Conservation (phyloP, 2,888 invertebrate genomes). For the Philonicus albiceps region DNA sequence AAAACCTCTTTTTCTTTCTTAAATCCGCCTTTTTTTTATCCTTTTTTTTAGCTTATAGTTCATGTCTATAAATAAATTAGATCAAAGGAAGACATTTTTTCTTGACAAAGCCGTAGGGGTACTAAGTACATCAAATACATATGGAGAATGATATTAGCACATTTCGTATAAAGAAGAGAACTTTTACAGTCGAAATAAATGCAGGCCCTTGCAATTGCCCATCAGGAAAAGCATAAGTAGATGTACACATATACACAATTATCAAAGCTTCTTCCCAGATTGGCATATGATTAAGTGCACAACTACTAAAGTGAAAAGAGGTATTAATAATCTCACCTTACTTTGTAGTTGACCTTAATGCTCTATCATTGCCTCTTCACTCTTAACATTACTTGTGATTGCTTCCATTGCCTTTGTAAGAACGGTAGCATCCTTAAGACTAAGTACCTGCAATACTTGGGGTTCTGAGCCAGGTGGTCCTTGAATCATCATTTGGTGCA, state of each 20-base stretch:
- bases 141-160: background rate
- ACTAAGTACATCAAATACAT: background rate
- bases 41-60: too few relatives aligned
- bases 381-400: constrained; percentile 72
- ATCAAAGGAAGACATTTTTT: background rate
- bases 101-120: background rate
- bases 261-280: background rate
- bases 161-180: background rate
- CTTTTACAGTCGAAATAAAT: background rate
- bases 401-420: constrained; percentile 82
- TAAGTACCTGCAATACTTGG: constrained; percentile 83
- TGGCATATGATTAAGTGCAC: background rate
- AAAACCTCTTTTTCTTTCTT: too few relatives aligned
- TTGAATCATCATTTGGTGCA: constrained; percentile 85
- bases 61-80: background rate
- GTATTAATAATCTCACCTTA: background rate
- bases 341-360: constrained; percentile 53
- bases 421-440: constrained; percentile 83
- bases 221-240: background rate
- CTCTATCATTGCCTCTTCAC: constrained; percentile 70
- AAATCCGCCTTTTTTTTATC: background rate
- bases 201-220: background rate
- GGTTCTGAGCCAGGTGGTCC: constrained; percentile 74
- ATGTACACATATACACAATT: background rate
- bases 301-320: background rate